A percentile compares a stretch with the other conserved stretches of the same genome.
phyloP scores from a whole-genome alignment of 2,888 invertebrate species.

The Ormyrus thymus region DNA sequence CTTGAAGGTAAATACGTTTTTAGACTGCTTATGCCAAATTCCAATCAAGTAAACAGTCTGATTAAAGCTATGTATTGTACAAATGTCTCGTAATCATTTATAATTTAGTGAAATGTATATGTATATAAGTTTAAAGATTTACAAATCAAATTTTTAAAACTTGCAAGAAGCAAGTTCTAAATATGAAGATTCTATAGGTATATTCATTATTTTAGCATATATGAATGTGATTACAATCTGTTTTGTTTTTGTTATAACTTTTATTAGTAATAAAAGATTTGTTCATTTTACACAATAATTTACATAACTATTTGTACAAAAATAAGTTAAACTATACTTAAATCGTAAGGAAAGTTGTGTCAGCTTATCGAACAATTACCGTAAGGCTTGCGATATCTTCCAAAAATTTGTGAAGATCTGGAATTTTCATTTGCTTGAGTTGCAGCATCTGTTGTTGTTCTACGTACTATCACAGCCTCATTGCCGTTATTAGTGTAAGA shows the following conservation, averaged over 20 bases:
- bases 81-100: slow-evolving; percentile 40
- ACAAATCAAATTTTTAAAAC: slow-evolving; percentile 42
- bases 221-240: slow-evolving; percentile 36
- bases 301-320: slow-evolving; percentile 25
- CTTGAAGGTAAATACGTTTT: slow-evolving; percentile 32
- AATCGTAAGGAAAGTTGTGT: slow-evolving; percentile 9
- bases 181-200: slow-evolving; percentile 28
- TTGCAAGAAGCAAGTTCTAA: slow-evolving; percentile 3
- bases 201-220: slow-evolving; percentile 34
- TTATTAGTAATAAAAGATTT: slow-evolving; percentile 47
- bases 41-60: slow-evolving; percentile 36
- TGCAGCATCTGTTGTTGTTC: slow-evolving; percentile 19
- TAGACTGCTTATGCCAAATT: slow-evolving; percentile 52
- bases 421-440: slow-evolving; percentile 23
- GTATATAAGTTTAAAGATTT: slow-evolving; percentile 54
- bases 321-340: slow-evolving; percentile 1
- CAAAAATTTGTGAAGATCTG: slow-evolving; percentile 58
- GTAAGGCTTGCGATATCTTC: slow-evolving; percentile 64
- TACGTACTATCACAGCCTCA: slow-evolving; percentile 66
- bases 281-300: slow-evolving; percentile 29
- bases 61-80: slow-evolving; percentile 43
- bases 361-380: slow-evolving; percentile 66
- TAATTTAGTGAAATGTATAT: slow-evolving; percentile 56
- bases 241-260: slow-evolving; percentile 46
- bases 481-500: slow-evolving; percentile 72